Percentiles rank a stretch among this genome's conserved stretches.
Evolutionary conservation across 1,140 invertebrate genomes (phyloP).

Genomic region (Drosophila mojavensis): DNA sequence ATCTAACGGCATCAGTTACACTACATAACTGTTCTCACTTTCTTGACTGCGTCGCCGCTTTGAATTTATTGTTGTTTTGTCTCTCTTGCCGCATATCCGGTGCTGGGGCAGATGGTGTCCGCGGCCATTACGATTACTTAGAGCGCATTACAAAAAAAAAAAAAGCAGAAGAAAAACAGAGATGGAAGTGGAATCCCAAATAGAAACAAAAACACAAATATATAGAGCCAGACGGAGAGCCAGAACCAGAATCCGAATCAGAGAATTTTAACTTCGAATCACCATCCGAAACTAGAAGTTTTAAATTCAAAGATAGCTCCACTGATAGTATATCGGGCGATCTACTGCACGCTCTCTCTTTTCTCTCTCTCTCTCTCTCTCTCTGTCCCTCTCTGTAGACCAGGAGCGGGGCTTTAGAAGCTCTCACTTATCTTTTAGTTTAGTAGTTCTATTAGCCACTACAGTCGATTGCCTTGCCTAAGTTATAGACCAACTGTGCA

Average conservation of each 20-base stretch:
- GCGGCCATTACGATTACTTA: constrained; percentile 58
- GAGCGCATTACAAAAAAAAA: constrained; percentile 57
- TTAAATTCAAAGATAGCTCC: constrained; percentile 9
- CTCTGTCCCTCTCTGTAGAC: too few species aligned
- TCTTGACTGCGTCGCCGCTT: constrained; percentile 58
- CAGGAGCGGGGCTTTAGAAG: not conserved
- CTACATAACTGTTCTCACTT: constrained; percentile 83
- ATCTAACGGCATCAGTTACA: constrained; percentile 83
- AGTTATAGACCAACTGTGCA: constrained; percentile 9
- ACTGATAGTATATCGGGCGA: constrained; percentile 25
- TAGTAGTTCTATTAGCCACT: constrained; percentile 12
- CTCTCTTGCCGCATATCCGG: constrained; percentile 71
- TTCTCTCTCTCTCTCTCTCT: not conserved
- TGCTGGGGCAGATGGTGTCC: constrained; percentile 49
- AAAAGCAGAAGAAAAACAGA: not conserved
- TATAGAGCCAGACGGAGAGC: constrained; percentile 15
- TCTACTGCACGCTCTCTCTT: not conserved
- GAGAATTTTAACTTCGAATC: constrained; percentile 36
- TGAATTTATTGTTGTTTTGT: constrained; percentile 59
- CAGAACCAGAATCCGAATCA: not conserved
- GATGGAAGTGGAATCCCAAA: not conserved
- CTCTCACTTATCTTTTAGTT: not conserved
- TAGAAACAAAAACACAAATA: constrained; percentile 5
- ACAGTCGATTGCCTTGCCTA: constrained; percentile 1
- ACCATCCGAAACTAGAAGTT: constrained; percentile 24